Evolutionary conservation across 1,140 invertebrate species (phyloP).

Genomic region (Apis florea): DNA sequence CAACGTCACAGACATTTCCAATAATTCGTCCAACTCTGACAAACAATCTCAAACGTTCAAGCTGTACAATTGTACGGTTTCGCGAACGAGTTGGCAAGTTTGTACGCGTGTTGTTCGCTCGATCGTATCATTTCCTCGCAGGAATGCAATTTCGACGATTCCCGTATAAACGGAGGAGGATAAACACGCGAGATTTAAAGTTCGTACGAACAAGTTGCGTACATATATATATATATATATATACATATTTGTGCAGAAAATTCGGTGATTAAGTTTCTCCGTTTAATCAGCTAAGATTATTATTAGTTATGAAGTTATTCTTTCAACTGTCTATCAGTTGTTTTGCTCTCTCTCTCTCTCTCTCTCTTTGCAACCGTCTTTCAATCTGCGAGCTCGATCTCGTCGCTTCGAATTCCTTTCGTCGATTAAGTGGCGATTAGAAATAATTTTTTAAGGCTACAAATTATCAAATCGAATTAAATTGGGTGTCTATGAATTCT

Average conservation of each 20-base stretch:
- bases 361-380: neutral
- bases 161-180: neutral
- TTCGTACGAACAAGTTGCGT: neutral
- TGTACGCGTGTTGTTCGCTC: too few species aligned
- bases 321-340: neutral
- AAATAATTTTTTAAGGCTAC: too few species aligned
- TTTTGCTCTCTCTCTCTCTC: neutral
- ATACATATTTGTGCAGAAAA: constrained; percentile 11
- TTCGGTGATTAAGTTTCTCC: constrained; percentile 35
- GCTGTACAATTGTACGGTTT: too few species aligned
- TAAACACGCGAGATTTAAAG: constrained; percentile 43
- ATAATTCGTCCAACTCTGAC: too few species aligned
- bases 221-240: neutral
- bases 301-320: constrained; percentile 41
- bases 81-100: neutral
- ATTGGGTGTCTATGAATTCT: too few species aligned
- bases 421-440: too few species aligned
- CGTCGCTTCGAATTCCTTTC: too few species aligned
- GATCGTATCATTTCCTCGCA: neutral
- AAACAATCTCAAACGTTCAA: neutral
- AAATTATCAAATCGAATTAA: too few species aligned
- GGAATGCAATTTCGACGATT: constrained; percentile 11
- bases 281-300: constrained; percentile 41
- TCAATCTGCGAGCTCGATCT: neutral
- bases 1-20: too few species aligned